These are phyloP conservation scores for Fopius arisanus DNA, from an alignment of 1,140 invertebrate genomes.

Conservation along the genomic window DNA sequence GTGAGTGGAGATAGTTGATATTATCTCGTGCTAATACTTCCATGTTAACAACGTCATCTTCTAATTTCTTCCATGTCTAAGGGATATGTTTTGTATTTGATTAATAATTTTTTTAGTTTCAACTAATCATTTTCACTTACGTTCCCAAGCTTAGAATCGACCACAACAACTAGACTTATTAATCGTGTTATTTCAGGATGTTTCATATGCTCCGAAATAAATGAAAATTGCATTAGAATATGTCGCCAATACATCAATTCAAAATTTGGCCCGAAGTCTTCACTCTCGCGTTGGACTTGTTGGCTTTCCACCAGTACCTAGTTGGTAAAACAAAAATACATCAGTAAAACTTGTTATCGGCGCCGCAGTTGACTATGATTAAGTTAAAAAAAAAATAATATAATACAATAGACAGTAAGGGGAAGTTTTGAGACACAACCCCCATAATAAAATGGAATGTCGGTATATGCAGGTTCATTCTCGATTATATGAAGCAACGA, in stretches of 20 bases:
- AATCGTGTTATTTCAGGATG: conserved; percentile 70
- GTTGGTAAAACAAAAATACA: not conserved
- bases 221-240: conserved; percentile 79
- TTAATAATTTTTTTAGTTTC: not conserved
- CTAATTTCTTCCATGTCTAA: conserved; percentile 80
- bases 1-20: conserved; percentile 85
- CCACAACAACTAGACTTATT: conserved; percentile 72
- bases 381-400: no score
- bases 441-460: no score
- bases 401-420: no score
- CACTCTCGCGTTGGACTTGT: conserved; percentile 81
- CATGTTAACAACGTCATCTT: conserved; percentile 75
- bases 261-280: conserved; percentile 79
- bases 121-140: conserved; percentile 60
- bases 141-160: conserved; percentile 75
- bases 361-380: no score
- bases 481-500: no score
- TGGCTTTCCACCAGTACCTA: conserved; percentile 72
- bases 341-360: not conserved
- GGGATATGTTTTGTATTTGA: conserved; percentile 29
- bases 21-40: conserved; percentile 88
- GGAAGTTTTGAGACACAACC: no score
- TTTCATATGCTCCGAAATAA: conserved; percentile 80
- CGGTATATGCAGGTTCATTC: no score
- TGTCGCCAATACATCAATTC: conserved; percentile 86